Evolutionary conservation across 1,140 invertebrate species (phyloP).

Genomic region (Trachymyrmex septentrionalis): DNA sequence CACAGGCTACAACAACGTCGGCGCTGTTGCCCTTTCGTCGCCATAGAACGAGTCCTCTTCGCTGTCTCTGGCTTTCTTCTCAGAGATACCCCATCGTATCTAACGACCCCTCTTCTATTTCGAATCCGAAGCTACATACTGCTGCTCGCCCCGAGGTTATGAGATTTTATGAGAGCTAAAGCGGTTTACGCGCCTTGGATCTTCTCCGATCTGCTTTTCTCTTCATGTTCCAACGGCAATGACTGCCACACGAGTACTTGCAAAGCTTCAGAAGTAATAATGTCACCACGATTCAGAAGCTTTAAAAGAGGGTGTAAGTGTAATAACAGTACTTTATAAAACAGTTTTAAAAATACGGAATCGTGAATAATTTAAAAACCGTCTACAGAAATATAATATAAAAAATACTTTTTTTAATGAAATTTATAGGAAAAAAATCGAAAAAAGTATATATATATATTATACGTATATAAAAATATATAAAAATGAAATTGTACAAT

Average conservation of each 20-base stretch:
- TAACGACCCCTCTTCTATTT: constrained; percentile 62
- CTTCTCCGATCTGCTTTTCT: constrained; percentile 50
- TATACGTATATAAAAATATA: not conserved
- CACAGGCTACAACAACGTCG: constrained; percentile 73
- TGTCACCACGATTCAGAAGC: not conserved
- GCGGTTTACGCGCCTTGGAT: constrained; percentile 81
- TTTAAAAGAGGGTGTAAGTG: not conserved
- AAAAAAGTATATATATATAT: not conserved
- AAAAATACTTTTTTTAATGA: not conserved
- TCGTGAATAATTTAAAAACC: not conserved
- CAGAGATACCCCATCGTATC: constrained; percentile 64
- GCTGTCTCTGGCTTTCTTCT: constrained; percentile 39
- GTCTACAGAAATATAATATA: not conserved
- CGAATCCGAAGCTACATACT: constrained; percentile 47
- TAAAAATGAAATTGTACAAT: not conserved
- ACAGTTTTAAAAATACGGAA: not conserved
- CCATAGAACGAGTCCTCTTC: constrained; percentile 19
- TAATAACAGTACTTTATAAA: constrained; percentile 11
- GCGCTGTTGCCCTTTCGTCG: constrained; percentile 60
- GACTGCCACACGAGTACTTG: constrained; percentile 2
- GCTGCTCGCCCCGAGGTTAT: constrained; percentile 81
- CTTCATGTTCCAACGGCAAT: constrained; percentile 22
- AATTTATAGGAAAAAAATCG: not conserved
- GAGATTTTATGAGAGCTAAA: constrained; percentile 86
- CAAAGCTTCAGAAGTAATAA: constrained; percentile 35